These are phyloP conservation scores for Steinernema feltiae DNA, from an alignment of 1,140 invertebrate species.

Conservation along the genomic window DNA sequence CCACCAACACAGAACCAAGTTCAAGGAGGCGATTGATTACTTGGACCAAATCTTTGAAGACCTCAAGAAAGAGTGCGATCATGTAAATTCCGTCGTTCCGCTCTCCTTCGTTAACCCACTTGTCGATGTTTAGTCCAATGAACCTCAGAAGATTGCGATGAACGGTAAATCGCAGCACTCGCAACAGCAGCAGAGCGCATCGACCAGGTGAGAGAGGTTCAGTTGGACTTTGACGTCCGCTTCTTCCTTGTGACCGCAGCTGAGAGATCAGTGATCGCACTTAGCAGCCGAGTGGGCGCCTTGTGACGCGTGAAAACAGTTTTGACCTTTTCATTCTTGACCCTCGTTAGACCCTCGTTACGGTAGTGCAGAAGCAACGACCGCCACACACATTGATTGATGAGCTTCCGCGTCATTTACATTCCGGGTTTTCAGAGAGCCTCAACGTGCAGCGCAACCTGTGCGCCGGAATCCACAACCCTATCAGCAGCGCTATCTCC, in stretches of 20 bases:
- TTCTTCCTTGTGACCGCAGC: neutral
- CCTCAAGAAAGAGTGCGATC: conserved; percentile 49
- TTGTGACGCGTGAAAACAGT: too few species aligned
- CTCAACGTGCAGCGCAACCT: neutral
- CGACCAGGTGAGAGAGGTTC: conserved; percentile 4
- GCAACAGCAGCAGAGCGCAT: neutral
- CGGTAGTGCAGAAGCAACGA: too few species aligned
- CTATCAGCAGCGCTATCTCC: conserved; percentile 6
- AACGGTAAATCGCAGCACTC: neutral
- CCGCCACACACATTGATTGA: neutral
- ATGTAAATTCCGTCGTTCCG: neutral
- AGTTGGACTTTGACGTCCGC: neutral
- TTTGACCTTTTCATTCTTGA: too few species aligned
- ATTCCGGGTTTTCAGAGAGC: neutral
- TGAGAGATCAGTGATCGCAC: neutral
- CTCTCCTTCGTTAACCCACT: neutral
- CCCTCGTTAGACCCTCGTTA: too few species aligned
- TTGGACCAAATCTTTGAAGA: conserved; percentile 57
- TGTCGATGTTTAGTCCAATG: neutral
- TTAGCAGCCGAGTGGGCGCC: neutral
- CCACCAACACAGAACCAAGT: conserved; percentile 53
- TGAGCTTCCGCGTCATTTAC: too few species aligned
- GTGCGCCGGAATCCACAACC: neutral
- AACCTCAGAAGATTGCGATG: neutral
- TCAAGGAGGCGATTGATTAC: conserved; percentile 58